Evolutionary conservation across 1,140 invertebrate genomes (phyloP), one percentile per base, ranked within the genome.

Genomic region (Wiebesia pumilae): DNA sequence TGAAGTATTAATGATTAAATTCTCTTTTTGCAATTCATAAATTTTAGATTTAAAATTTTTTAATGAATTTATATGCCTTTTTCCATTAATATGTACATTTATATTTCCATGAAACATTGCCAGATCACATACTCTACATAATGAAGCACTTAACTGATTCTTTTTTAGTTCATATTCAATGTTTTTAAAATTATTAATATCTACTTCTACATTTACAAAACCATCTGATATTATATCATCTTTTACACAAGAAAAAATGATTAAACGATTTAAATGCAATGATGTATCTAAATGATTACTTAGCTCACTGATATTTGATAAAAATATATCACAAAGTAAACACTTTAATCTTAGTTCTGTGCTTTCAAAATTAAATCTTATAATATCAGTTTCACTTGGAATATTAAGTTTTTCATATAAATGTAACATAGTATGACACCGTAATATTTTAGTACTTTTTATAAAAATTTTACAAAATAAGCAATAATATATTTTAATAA

Each of bases 351-450:
- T 54, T 54, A 30, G 7, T 27, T 62, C 4, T 81, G 33, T 40
- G 27, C 12, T 40, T 27, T 71, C 33, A 30, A 58, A 73, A 16
- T 67, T 38, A 12, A n/a, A 84, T n/a, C n/a, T 9, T n/a, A 84
- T 84, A 65, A 84, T 78, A 78, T 84, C 83, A 78, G n/a, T n/a
- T 16, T 65, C 62, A 16, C 12, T 27, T 47, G 9, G 16, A 24
- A 24, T 51, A 65, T 47, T 30, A 40, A 75, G 16, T 67, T 84
- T 58, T 65, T 65, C 30, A 77, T 65, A 47, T 10, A 84, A 78
- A 78, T 84, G 83, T 40, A 84, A 62, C 35, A 65, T 47, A 67
- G 0, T 78, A n/a, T 84, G 73, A 47, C 51, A 84, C 9, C 43
- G 62, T 24, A 77, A 30, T 19, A 43, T 62, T 65, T 19, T 40